Evolutionary conservation across 2,797 vertebrate species (phyloP), one percentile per base, ranked within the genome.

Genomic region (Chromobotia macracanthus): DNA sequence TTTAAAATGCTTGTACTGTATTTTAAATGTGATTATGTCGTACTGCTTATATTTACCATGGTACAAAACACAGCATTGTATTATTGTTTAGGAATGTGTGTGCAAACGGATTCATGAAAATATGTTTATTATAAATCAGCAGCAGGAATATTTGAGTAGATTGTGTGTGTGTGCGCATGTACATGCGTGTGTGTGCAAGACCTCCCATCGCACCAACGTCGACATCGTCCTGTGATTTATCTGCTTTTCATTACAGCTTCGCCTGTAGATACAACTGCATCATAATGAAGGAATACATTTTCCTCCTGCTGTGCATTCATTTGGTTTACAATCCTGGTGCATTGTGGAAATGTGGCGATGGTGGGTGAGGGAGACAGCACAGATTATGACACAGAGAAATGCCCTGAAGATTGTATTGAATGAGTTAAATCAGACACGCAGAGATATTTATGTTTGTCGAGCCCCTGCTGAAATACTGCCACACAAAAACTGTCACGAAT

Each of bases 231-330:
- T 81, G 80, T 79, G 61, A 82, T 60, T 72, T 75, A 66, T 79
- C 41, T 41, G 56, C 75, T 70, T 66, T 80, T 85, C 75, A 83
- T 85, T 80, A 80, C 56, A 58, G 60, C 64, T 69, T 46, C 41
- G 55, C 41, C 35, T 83, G 60, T 67, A 69, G 75, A 80, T 15
- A 56, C 55, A 75, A 79, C 53, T 48, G 79, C 56, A 38, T 80
- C 23, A 69, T 80, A 75, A 80, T 69, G 66, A 80, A 75, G 74
- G 75, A 80, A 64, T 70, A 55, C 44, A 53, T 70, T 75, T 73
- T 55, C 35, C 23, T 31, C 41, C 46, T 41, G 56, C 50, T 18
- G 51, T 21, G n/a, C 72, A 70, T 84, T 87, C 50, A 82, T 89
- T 87, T 53, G 10, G 72, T 68, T 44, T 70, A 28, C 66, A 80